phyloP scores from a whole-genome alignment of 2,113 vertebrate species.

The Channa maculata region DNA sequence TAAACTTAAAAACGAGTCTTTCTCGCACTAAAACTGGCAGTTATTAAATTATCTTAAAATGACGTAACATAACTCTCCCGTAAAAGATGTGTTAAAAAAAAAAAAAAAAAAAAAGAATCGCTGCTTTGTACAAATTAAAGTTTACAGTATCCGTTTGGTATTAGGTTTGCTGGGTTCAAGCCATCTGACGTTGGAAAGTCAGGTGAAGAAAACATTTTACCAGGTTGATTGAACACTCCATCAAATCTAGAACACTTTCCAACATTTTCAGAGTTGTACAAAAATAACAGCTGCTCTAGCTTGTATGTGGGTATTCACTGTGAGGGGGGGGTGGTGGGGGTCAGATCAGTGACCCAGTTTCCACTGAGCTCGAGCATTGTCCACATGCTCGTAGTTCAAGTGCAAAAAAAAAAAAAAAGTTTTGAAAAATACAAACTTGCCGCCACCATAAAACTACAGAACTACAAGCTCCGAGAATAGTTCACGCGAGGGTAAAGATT shows the following conservation, averaged over 20 bases:
- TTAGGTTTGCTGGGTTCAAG: background rate
- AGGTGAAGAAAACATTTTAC: background rate
- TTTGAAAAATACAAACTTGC: background rate
- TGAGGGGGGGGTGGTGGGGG: background rate
- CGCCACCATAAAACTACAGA: too few species aligned
- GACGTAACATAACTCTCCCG: too few species aligned
- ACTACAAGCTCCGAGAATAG: background rate
- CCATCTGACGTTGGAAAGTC: background rate
- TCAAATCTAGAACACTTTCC: background rate
- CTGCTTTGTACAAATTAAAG: too few species aligned
- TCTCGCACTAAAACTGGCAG: too few species aligned
- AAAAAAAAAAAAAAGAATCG: too few species aligned
- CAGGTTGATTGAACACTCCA: background rate
- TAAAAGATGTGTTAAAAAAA: too few species aligned
- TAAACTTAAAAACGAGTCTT: too few species aligned
- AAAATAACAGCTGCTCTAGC: constrained; percentile 18
- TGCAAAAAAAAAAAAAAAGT: background rate
- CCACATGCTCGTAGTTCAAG: too few species aligned
- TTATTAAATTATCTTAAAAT: too few species aligned
- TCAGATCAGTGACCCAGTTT: constrained; percentile 1
- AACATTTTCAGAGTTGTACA: constrained; percentile 9
- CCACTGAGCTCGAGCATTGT: background rate
- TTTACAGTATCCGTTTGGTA: background rate
- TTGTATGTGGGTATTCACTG: background rate
- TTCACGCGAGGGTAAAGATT: too few species aligned